These are phyloP conservation scores for Gadopsis marmoratus DNA, from an alignment of 2,797 vertebrate species.

Conservation along the genomic window DNA sequence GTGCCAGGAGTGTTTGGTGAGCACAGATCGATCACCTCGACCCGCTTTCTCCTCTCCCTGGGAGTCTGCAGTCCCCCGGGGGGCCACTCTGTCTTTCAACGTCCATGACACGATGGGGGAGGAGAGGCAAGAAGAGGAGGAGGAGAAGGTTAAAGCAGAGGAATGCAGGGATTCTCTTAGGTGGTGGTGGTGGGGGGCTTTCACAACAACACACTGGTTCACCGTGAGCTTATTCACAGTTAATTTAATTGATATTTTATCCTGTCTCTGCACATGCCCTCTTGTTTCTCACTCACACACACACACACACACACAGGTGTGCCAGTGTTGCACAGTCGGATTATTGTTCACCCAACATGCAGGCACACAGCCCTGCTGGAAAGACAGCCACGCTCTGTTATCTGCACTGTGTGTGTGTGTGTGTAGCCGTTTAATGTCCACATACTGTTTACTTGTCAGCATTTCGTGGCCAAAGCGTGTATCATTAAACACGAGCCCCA, in stretches of 20 bases:
- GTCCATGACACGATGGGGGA: slow-evolving; percentile 56
- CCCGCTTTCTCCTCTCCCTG: slow-evolving; percentile 27
- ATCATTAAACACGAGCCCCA: neutral
- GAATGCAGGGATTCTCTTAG: slow-evolving; percentile 76
- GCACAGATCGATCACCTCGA: slow-evolving; percentile 40
- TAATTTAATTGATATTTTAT: slow-evolving; percentile 58
- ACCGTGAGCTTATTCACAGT: slow-evolving; percentile 75
- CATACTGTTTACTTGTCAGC: neutral
- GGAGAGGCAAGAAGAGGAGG: slow-evolving; percentile 36
- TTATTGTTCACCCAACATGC: neutral
- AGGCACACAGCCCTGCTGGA: neutral
- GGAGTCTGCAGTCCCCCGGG: slow-evolving; percentile 18
- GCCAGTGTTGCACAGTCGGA: neutral
- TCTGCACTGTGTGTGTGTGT: neutral
- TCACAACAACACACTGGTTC: slow-evolving; percentile 75
- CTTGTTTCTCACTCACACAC: neutral
- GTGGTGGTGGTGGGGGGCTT: slow-evolving; percentile 44
- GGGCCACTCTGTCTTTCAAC: slow-evolving; percentile 42
- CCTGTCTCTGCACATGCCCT: slow-evolving; percentile 17
- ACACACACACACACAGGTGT: slow-evolving; percentile 19
- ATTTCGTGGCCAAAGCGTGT: neutral
- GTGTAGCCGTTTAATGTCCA: neutral
- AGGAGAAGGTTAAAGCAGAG: slow-evolving; percentile 58
- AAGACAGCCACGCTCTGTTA: neutral
- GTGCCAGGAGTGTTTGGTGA: neutral